Evolutionary conservation across 2,113 vertebrate species (phyloP).

Genomic region (Trinectes maculatus): DNA sequence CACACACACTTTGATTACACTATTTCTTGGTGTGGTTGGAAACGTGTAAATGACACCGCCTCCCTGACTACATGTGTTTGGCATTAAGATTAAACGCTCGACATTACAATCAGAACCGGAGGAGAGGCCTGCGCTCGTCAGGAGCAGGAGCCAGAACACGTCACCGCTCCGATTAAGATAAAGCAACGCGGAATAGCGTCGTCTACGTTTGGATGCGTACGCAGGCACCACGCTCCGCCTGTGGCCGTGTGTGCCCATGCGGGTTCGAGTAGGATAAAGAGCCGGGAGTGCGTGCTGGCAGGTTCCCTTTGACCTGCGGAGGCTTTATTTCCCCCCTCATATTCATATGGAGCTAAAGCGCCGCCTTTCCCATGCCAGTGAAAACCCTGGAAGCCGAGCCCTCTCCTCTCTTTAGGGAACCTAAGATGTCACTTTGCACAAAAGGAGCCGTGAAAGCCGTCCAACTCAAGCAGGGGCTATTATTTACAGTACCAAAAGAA

Average conservation of each 20-base stretch:
- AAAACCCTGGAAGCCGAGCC: slow-evolving; percentile 67
- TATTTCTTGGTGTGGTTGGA: slow-evolving; percentile 11
- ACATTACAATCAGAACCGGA: slow-evolving; percentile 32
- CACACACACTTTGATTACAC: slow-evolving; percentile 13
- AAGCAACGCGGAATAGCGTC: slow-evolving; percentile 29
- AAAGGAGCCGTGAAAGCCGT: slow-evolving; percentile 77
- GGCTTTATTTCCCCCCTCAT: slow-evolving; percentile 67
- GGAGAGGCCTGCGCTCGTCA: slow-evolving; percentile 31
- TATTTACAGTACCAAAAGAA: slow-evolving; percentile 81
- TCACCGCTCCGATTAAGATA: slow-evolving; percentile 48
- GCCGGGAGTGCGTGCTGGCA: slow-evolving; percentile 61
- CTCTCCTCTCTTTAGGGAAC: slow-evolving; percentile 74
- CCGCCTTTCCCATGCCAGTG: slow-evolving; percentile 75
- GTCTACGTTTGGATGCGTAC: slow-evolving; percentile 24
- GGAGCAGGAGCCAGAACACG: slow-evolving; percentile 45
- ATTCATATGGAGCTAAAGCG: slow-evolving; percentile 71
- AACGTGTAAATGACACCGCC: slow-evolving; percentile 31
- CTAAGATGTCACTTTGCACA: slow-evolving; percentile 76
- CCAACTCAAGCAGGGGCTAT: slow-evolving; percentile 81
- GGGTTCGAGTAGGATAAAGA: slow-evolving; percentile 58
- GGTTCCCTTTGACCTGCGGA: slow-evolving; percentile 69
- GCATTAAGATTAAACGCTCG: slow-evolving; percentile 62
- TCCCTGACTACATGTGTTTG: slow-evolving; percentile 57
- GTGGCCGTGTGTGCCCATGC: slow-evolving; percentile 35
- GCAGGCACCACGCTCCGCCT: slow-evolving; percentile 8